Percentiles rank a stretch among this genome's conserved stretches.
Conservation (phyloP, 2,797 vertebrate genomes). For the Forpus xanthops region DNA sequence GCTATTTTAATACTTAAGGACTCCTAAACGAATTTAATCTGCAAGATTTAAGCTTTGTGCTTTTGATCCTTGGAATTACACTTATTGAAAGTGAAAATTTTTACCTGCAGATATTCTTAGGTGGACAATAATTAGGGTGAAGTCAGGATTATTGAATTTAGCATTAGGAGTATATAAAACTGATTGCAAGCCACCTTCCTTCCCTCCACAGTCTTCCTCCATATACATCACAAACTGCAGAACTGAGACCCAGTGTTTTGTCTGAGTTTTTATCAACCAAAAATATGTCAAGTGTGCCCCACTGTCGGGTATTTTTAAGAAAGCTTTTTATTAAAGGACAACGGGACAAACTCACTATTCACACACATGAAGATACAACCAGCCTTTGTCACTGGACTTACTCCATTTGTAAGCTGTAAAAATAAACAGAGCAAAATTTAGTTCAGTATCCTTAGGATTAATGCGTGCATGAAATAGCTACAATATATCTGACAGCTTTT, state of each 20-base stretch:
- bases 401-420: neutral
- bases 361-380: neutral
- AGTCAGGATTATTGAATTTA: neutral
- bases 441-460: constrained; percentile 32
- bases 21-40: neutral
- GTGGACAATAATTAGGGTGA: neutral
- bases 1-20: neutral
- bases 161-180: neutral
- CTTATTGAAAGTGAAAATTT: neutral
- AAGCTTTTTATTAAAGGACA: constrained; percentile 37
- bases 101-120: neutral
- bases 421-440: neutral
- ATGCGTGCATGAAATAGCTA: neutral
- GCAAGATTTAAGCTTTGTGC: neutral
- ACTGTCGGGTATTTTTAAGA: neutral
- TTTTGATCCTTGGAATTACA: neutral
- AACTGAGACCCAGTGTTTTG: neutral
- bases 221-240: neutral
- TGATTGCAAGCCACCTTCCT: neutral
- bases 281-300: neutral
- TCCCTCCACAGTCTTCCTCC: neutral
- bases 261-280: neutral
- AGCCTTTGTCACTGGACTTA: neutral
- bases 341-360: neutral
- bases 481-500: neutral